Conservation (phyloP, 2,888 invertebrate genomes). For the Drosophila nr. perissopoda region DNA sequence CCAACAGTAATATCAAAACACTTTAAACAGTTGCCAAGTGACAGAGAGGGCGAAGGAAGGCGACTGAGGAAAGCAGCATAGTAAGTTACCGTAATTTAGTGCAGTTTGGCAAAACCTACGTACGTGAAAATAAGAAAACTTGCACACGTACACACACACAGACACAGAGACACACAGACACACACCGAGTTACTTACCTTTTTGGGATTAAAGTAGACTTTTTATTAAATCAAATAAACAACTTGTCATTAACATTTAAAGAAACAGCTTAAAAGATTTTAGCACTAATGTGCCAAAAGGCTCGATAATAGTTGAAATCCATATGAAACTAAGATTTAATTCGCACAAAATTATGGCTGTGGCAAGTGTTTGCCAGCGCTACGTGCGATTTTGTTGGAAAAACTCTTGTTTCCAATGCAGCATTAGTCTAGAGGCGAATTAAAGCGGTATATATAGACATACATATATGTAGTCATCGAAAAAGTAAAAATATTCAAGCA, state of each 20-base stretch:
- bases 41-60: conserved; percentile 9
- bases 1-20: conserved; percentile 74
- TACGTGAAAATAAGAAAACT: conserved; percentile 62
- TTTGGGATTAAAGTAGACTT: conserved; percentile 35
- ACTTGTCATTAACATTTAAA: conserved; percentile 28
- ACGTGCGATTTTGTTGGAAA: background rate
- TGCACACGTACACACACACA: conserved; percentile 6
- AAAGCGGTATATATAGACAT: background rate
- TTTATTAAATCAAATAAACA: conserved; percentile 57
- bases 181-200: conserved; percentile 17
- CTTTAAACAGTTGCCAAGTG: conserved; percentile 66
- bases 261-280: conserved; percentile 17
- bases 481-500: too few relatives aligned
- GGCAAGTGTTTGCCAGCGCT: background rate
- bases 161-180: conserved; percentile 1
- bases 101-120: conserved; percentile 76
- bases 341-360: background rate
- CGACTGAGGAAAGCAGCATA: conserved; percentile 6
- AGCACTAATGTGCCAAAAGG: conserved; percentile 1
- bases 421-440: background rate
- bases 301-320: background rate
- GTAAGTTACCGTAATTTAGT: conserved; percentile 72
- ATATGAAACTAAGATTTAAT: background rate
- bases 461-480: too few relatives aligned
- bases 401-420: background rate